Evolutionary conservation across 2,888 invertebrate species (phyloP).

Genomic region (Mesorhabditis spiculigera): DNA sequence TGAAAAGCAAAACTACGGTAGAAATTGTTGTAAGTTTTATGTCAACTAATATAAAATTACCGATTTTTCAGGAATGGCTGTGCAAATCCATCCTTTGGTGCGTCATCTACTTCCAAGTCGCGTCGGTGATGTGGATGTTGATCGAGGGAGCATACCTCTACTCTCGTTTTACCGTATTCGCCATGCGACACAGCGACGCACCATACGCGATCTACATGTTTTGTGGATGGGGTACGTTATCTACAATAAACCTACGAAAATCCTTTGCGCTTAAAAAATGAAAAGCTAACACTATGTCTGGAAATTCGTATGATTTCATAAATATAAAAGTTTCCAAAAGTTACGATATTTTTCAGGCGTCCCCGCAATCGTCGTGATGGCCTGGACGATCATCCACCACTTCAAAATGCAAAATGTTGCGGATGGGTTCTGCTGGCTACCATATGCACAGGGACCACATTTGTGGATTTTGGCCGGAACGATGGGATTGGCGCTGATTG

Average conservation of each 20-base stretch:
- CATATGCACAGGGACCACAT: conserved; percentile 58
- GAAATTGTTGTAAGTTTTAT: neutral
- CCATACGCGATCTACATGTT: conserved; percentile 65
- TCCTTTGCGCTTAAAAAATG: too few species aligned
- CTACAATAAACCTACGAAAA: too few species aligned
- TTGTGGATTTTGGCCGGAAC: conserved; percentile 60
- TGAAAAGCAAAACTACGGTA: too few species aligned
- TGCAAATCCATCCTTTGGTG: conserved; percentile 64
- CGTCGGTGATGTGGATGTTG: conserved; percentile 68
- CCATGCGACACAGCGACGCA: conserved; percentile 64
- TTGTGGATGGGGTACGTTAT: conserved; percentile 68
- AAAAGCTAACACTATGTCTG: too few species aligned
- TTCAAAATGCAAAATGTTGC: conserved; percentile 23
- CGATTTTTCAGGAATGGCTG: conserved; percentile 64
- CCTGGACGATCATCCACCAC: conserved; percentile 62
- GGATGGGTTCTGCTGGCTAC: conserved; percentile 60
- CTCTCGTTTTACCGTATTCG: conserved; percentile 63
- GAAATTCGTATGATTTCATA: too few species aligned
- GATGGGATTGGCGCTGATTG: conserved; percentile 59
- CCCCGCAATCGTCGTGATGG: conserved; percentile 61
- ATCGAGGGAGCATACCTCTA: conserved; percentile 62
- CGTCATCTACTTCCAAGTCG: conserved; percentile 64
- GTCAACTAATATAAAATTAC: conserved; percentile 11
- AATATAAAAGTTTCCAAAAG: too few species aligned
- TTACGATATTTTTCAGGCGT: conserved; percentile 59